Conservation (phyloP, 2,888 invertebrate species). For the Ormia ochracea region DNA sequence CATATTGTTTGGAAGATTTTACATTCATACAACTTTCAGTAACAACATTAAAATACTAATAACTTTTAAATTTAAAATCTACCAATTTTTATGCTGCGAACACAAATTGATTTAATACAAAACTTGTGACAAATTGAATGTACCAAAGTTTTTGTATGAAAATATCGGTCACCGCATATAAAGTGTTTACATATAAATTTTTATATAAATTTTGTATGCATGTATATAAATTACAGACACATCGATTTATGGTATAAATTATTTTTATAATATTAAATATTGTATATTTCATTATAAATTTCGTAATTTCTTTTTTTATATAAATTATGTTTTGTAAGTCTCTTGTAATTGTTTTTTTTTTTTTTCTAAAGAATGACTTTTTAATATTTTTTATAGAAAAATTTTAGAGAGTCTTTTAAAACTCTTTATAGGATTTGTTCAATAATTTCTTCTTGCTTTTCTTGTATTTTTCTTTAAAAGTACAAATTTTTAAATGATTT, state of each 20-base stretch:
- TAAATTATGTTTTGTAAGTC: conserved; percentile 13
- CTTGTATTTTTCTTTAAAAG: conserved; percentile 4
- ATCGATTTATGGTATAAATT: conserved; percentile 56
- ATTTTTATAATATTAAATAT: conserved; percentile 58
- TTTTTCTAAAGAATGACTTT: conserved; percentile 17
- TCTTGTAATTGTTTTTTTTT: conserved; percentile 35
- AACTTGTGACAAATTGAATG: neutral
- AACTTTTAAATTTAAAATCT: too few species aligned
- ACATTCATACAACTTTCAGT: too few species aligned
- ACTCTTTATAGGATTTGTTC: conserved; percentile 23
- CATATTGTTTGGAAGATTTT: too few species aligned
- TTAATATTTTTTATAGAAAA: conserved; percentile 48
- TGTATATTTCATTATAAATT: conserved; percentile 60
- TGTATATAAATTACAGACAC: conserved; percentile 58
- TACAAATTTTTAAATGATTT: neutral
- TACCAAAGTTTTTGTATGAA: neutral
- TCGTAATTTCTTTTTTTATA: conserved; percentile 46
- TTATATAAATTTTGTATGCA: conserved; percentile 56
- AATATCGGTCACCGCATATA: neutral
- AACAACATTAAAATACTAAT: too few species aligned
- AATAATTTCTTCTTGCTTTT: neutral
- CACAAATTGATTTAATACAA: too few species aligned
- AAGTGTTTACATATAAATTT: conserved; percentile 45
- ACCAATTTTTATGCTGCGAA: too few species aligned
- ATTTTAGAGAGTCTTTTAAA: conserved; percentile 47